phyloP scores from a whole-genome alignment of 2,888 invertebrate species.

The Standfussiana lucernea region DNA sequence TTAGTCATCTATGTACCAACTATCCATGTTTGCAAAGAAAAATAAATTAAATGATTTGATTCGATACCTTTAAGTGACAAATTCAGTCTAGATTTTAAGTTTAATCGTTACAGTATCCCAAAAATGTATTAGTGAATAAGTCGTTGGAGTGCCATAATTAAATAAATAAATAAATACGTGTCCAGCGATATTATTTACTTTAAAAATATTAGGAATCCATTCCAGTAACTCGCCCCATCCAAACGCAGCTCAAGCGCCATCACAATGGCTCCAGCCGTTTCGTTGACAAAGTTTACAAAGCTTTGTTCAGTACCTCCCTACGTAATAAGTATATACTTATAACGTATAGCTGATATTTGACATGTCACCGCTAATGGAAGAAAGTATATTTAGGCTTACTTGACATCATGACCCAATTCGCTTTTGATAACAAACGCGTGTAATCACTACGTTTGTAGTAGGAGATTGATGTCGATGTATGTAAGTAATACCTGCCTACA shows the following conservation, averaged over 20 bases:
- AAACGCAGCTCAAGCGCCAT: constrained; percentile 62
- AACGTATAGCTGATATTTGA: constrained; percentile 77
- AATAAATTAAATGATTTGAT: no score
- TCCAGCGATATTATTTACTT: no score
- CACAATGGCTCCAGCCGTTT: constrained; percentile 73
- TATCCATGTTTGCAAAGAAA: no score
- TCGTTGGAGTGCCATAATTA: no score
- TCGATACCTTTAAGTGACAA: no score
- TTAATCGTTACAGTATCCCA: no score
- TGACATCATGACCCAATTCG: constrained; percentile 80
- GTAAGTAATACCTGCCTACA: constrained; percentile 31
- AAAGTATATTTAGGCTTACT: constrained; percentile 75
- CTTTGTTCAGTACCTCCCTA: constrained; percentile 71
- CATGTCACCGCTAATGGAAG: constrained; percentile 82
- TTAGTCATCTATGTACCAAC: no score
- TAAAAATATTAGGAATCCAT: background rate
- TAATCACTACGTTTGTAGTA: constrained; percentile 60
- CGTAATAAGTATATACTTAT: constrained; percentile 68
- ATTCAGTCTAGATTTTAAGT: no score
- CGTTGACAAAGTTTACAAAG: constrained; percentile 79
- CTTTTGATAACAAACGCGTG: constrained; percentile 73
- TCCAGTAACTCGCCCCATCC: constrained; percentile 57
- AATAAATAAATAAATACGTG: no score
- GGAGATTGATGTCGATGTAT: constrained; percentile 51
- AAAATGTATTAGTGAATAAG: no score